These are phyloP conservation scores for Apis dorsata DNA, from an alignment of 1,140 invertebrate genomes.

Conservation along the genomic window DNA sequence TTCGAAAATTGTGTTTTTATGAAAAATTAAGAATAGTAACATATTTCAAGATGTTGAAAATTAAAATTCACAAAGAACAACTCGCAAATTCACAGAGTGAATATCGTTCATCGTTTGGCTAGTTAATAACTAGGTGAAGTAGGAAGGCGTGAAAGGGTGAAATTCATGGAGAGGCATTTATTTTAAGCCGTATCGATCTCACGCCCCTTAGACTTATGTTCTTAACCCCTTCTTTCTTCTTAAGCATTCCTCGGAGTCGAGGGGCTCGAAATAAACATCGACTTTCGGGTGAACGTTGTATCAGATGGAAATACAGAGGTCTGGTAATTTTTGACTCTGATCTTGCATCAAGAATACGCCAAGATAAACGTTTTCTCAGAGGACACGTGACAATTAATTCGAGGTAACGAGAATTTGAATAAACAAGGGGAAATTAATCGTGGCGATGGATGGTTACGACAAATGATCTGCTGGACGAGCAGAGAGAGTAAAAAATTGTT, in stretches of 20 bases:
- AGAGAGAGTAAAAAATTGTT: too few species aligned
- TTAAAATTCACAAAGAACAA: too few species aligned
- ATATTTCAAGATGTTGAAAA: too few species aligned
- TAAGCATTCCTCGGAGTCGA: background rate
- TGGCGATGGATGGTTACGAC: too few species aligned
- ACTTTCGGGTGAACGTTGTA: constrained; percentile 10
- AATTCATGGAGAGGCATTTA: background rate
- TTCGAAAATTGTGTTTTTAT: too few species aligned
- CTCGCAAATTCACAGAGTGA: too few species aligned
- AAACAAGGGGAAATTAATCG: background rate
- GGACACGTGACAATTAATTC: constrained; percentile 3
- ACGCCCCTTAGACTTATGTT: background rate
- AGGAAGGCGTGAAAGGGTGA: background rate
- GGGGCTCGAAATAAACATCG: constrained; percentile 33
- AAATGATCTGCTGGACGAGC: too few species aligned
- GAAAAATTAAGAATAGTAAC: too few species aligned
- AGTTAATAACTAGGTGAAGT: too few species aligned
- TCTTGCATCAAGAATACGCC: background rate
- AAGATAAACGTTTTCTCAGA: background rate
- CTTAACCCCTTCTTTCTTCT: background rate
- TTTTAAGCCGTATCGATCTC: background rate
- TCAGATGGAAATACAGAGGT: background rate
- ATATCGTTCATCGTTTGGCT: too few species aligned
- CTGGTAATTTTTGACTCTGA: background rate
- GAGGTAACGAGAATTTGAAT: background rate